These are phyloP conservation scores for Emydoidea blandingii DNA, from an alignment of 2,797 vertebrate species.

Conservation along the genomic window DNA sequence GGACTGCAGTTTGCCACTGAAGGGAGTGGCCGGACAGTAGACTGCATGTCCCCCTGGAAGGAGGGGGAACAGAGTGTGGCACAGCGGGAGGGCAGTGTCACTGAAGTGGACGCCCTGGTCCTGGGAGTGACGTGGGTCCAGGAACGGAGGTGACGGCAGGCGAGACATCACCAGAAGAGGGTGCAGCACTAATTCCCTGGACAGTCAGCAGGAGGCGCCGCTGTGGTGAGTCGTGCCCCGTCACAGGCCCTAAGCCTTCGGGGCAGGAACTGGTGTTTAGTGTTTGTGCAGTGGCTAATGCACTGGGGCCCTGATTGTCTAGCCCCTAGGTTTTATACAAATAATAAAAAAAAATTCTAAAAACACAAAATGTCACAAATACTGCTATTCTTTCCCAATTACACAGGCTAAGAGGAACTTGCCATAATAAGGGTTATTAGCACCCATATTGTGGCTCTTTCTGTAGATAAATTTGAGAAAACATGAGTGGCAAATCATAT, in stretches of 20 bases:
- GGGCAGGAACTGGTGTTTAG: neutral
- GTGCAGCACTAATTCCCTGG: too few species aligned
- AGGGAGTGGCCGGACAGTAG: too few species aligned
- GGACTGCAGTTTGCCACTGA: too few species aligned
- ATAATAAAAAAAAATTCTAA: neutral
- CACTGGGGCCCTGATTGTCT: neutral
- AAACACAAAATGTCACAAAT: neutral
- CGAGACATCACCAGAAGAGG: too few species aligned
- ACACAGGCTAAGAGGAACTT: neutral
- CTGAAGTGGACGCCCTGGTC: too few species aligned
- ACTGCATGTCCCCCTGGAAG: too few species aligned
- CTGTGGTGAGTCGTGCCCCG: too few species aligned
- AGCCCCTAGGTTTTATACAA: fast-evolving
- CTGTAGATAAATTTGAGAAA: conserved; percentile 8
- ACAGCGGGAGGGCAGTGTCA: too few species aligned
- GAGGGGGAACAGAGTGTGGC: too few species aligned
- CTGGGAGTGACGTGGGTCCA: too few species aligned
- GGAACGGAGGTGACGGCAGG: too few species aligned
- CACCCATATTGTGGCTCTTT: conserved; percentile 5
- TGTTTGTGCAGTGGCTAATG: neutral
- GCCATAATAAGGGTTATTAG: neutral
- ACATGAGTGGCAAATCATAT: neutral
- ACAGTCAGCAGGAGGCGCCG: too few species aligned
- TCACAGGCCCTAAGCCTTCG: neutral
- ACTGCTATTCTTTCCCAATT: neutral